Base-by-base conservation (phyloP, 2,113 vertebrate species). In the Pimephales promelas region DNA sequence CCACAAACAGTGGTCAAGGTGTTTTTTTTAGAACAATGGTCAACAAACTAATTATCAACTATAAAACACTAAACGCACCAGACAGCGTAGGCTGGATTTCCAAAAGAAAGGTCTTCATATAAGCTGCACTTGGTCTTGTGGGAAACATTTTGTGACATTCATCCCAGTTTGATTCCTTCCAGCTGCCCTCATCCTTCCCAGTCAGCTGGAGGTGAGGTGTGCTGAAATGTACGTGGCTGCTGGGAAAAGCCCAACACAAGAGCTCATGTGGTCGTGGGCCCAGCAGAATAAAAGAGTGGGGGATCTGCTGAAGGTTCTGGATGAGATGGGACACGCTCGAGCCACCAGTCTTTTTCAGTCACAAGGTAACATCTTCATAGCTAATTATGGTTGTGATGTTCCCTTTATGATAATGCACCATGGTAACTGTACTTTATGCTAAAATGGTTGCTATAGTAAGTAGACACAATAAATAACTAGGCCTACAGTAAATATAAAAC, bases 211-310 rank as follows among this genome's bases (percentile, higher is more conserved):
- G 31, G 88, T 96, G 28, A 92, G 93, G 11, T 90, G 89, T 71
- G 83, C 92, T 34, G 95, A 96, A 88, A 91, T 90, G 47, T 80
- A 90, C 1, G 91, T 91, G 36, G 90, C 93, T 0, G 92, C 92
- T 47, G 94, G 94, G 2, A 93, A 89, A 85, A 96, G 95, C 59
- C 93, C 92, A 24, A 94, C 93, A 1, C 87, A 93, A 36, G 94
- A 96, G 86, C 86, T 96, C 34, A 90, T 96, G 16, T 96, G 95
- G 95, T 91, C 91, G 61, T 96, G 94, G 94, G 94, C 94, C 34
- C 95, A 95, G 86, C 92, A 93, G 86, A 95, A 95, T 83, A 90
- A 92, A 62, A 95, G 92, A 0, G 88, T 96, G 0, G 92, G 87
- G 26, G 95, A 96, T 87, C 91, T 96, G 45, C 57, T 94, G 34